Base-by-base conservation (phyloP, 2,113 vertebrate species). In the Malurus melanocephalus region DNA sequence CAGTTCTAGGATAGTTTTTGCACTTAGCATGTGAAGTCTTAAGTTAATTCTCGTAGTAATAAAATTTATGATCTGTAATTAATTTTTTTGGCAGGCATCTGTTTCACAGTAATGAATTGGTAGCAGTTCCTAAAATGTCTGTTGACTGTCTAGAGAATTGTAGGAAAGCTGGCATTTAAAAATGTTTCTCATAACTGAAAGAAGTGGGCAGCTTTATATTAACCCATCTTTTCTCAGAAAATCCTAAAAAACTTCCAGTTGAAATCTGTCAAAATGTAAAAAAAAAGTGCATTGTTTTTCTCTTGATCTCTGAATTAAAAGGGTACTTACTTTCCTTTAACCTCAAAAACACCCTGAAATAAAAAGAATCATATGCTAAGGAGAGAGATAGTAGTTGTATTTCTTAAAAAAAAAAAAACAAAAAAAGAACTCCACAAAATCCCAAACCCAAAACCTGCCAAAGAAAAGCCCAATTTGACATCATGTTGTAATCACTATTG, bases 81-180 rank as follows among this genome's bases (percentile, higher is more conserved):
- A 94, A 87, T 95, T 92, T 95, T 93, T 95, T 92, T 96, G 90
- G 93, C 90, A 91, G 74, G 62, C 91, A 81, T 93, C 93, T 94
- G 80, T 90, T 95, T 91, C 55, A 72, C 80, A 81, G 92, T 93
- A 95, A 92, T 95, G 94, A 95, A 88, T 88, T 92, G 69, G 90
- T 96, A 83, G 80, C 88, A 84, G 65, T 85, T 91, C 76, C 51
- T 80, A 84, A 91, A 94, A 83, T 91, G 82, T 93, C 76, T 94
- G 90, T 88, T 92, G 90, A 88, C 80, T 92, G 82, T 91, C 89
- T 91, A 79, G 90, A 77, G 88, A 79, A n/a, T 66, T 94, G 85
- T 59, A 93, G 88, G 85, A 92, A 92, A 93, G 74, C 35, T 92
- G 88, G 80, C 83, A 75, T 95, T 93, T 94, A 40, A 68, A 87